These are phyloP conservation scores for Aramus guarauna DNA, from an alignment of 2,113 vertebrate genomes.

Conservation along the genomic window DNA sequence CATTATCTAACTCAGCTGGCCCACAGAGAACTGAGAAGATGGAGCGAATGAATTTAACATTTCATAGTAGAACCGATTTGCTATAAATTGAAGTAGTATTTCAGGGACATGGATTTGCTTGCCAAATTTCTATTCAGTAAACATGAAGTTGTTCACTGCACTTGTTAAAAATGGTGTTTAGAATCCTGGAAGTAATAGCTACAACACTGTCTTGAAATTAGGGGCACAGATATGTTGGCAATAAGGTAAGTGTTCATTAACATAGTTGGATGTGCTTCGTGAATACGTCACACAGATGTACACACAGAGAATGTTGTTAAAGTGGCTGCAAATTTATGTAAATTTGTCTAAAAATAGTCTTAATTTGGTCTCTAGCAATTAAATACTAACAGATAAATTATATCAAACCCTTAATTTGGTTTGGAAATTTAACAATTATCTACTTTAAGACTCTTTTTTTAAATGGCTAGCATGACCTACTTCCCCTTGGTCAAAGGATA, in stretches of 20 bases:
- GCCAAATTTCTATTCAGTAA: background rate
- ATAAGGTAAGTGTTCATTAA: background rate
- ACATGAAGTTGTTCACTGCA: background rate
- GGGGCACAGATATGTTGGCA: background rate
- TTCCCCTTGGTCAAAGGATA: background rate
- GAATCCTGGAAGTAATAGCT: background rate
- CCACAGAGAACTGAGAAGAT: background rate
- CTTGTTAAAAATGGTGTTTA: background rate
- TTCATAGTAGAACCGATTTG: background rate
- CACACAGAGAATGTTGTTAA: background rate
- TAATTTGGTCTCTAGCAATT: background rate
- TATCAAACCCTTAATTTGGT: background rate
- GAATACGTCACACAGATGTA: background rate
- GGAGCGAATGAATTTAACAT: background rate
- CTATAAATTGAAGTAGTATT: background rate
- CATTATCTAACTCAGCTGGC: background rate
- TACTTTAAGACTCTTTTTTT: background rate
- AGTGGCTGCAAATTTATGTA: fast-evolving
- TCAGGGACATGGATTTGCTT: background rate
- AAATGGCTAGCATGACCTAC: background rate
- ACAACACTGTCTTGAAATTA: background rate
- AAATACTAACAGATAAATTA: background rate
- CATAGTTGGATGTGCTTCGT: background rate
- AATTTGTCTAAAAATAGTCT: background rate
- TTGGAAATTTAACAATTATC: background rate